These are phyloP conservation scores for Phoenicopterus ruber DNA, from an alignment of 2,113 vertebrate species.

Conservation along the genomic window DNA sequence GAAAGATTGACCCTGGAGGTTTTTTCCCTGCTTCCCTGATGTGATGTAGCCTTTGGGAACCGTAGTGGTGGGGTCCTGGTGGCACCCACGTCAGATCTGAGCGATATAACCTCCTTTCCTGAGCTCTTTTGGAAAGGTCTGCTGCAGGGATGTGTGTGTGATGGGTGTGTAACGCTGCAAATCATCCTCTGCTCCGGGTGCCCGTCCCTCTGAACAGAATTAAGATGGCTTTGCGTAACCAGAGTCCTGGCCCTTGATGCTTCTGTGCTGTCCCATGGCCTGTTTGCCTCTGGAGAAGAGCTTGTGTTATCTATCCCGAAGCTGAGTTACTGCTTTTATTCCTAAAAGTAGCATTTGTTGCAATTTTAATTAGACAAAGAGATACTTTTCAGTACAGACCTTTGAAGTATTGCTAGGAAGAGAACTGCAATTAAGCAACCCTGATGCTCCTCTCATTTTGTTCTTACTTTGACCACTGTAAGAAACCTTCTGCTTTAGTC, in stretches of 20 bases:
- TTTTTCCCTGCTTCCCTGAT: not conserved
- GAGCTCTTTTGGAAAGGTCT: not conserved
- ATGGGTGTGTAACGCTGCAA: not conserved
- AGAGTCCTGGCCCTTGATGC: not conserved
- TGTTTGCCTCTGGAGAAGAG: not conserved
- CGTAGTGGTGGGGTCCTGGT: not conserved
- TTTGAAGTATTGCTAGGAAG: conserved; percentile 3
- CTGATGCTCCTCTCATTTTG: not conserved
- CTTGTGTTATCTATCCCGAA: not conserved
- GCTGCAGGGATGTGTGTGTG: not conserved
- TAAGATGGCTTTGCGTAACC: not conserved
- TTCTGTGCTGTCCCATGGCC: not conserved
- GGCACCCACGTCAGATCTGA: not conserved
- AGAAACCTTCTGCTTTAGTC: not conserved
- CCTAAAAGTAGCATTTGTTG: not conserved
- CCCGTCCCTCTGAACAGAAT: not conserved
- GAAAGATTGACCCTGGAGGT: not conserved
- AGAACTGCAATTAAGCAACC: not conserved
- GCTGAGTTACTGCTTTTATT: not conserved
- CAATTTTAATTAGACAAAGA: conserved; percentile 9
- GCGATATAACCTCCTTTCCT: not conserved
- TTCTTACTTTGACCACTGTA: not conserved
- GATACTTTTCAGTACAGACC: not conserved
- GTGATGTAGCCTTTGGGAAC: not conserved
- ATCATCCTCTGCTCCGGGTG: not conserved